phyloP scores from a whole-genome alignment of 64 coral and sea anemone species.

The Acropora yongei region DNA sequence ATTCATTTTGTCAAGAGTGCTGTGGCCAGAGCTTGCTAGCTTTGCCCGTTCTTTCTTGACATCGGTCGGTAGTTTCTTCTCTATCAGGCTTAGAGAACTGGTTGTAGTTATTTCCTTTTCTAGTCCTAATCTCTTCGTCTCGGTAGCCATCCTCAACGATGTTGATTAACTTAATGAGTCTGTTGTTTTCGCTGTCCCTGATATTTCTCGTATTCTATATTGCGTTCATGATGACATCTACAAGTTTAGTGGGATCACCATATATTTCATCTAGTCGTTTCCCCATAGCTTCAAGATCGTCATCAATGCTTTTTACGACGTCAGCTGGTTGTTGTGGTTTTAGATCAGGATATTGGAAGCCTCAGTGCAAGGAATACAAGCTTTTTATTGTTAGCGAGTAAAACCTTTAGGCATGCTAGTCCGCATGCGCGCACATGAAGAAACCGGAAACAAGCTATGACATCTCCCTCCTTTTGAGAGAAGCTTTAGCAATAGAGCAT shows the following conservation, averaged over 20 bases:
- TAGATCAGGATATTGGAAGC: background rate
- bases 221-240: constrained; percentile 28
- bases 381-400: too few species aligned
- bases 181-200: constrained; percentile 37
- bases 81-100: constrained; percentile 31
- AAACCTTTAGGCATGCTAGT: too few species aligned
- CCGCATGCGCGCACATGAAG: too few species aligned
- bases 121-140: constrained; percentile 35
- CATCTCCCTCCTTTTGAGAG: too few species aligned
- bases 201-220: constrained; percentile 12
- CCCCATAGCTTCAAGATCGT: background rate
- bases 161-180: constrained; percentile 24
- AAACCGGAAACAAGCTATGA: too few species aligned
- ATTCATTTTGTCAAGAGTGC: constrained; percentile 21
- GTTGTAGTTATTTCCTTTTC: constrained; percentile 61
- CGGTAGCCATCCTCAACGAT: constrained; percentile 7
- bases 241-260: constrained; percentile 30
- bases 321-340: constrained; percentile 5
- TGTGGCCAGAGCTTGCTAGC: constrained; percentile 14
- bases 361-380: background rate
- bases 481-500: too few species aligned
- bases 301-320: constrained; percentile 3
- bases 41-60: constrained; percentile 26
- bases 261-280: constrained; percentile 29
- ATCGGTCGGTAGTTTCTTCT: constrained; percentile 21